Percentiles rank a stretch among this genome's conserved stretches.
These are phyloP conservation scores for Chaetophractus vellerosus DNA, from an alignment of 2,797 vertebrate species.

Conservation along the genomic window DNA sequence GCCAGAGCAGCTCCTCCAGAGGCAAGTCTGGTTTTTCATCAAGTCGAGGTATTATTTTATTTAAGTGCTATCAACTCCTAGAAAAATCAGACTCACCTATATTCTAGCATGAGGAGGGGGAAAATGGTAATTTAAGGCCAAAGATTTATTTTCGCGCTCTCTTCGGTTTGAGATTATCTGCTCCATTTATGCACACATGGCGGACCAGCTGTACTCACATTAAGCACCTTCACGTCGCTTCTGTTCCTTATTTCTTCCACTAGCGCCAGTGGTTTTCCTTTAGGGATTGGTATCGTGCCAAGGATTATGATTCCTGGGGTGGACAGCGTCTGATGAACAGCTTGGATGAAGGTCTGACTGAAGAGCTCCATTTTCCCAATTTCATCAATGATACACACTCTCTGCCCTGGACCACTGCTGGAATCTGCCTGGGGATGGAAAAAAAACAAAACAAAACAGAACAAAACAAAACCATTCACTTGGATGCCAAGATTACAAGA, in stretches of 20 bases:
- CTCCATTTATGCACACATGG: rapidly evolving
- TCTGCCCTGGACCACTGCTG: constrained; percentile 47
- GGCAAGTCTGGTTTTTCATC: not conserved
- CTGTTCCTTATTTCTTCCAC: constrained; percentile 96
- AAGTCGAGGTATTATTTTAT: not conserved
- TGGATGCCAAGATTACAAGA: not conserved
- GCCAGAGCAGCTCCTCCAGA: not conserved
- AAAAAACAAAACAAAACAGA: not conserved
- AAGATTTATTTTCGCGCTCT: rapidly evolving
- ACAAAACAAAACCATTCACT: no score
- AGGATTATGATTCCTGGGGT: constrained; percentile 90
- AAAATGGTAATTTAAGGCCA: not conserved
- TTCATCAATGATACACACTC: constrained; percentile 92
- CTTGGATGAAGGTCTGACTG: constrained; percentile 95
- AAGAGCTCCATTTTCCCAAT: constrained; percentile 99
- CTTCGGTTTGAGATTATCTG: not conserved
- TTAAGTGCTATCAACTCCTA: not conserved
- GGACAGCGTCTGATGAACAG: constrained; percentile 92
- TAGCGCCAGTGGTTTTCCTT: constrained; percentile 94
- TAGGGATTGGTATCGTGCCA: constrained; percentile 96
- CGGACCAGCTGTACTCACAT: constrained; percentile 91
- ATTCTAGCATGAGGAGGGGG: not conserved
- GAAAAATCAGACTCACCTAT: not conserved
- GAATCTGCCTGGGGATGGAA: constrained; percentile 87
- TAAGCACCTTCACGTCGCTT: constrained; percentile 94